These are phyloP conservation scores for Danionella cerebrum DNA, from an alignment of 2,113 vertebrate genomes.

Conservation along the genomic window DNA sequence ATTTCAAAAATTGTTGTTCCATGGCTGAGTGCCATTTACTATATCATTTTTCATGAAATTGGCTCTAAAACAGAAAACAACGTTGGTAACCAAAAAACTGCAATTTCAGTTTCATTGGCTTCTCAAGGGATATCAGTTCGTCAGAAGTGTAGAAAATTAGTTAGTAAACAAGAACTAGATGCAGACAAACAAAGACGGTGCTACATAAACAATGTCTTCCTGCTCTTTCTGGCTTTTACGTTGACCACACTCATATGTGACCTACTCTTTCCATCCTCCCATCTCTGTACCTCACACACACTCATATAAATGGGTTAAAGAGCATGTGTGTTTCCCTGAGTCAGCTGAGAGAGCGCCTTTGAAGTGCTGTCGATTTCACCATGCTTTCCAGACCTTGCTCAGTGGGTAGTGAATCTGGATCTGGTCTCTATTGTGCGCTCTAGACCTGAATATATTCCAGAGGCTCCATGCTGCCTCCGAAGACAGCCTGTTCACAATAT, in stretches of 20 bases:
- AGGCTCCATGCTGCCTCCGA: constrained; percentile 37
- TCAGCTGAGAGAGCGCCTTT: constrained; percentile 26
- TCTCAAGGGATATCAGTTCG: no score
- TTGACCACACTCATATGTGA: neutral
- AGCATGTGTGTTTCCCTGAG: constrained; percentile 13
- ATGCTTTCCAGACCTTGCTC: neutral
- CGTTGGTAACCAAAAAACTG: no score
- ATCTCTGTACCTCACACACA: neutral
- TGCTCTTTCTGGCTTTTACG: neutral
- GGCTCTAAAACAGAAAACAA: no score
- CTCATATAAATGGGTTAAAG: neutral
- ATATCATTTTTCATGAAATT: no score
- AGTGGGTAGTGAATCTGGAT: constrained; percentile 19
- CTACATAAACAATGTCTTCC: no score
- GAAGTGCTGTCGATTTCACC: constrained; percentile 11
- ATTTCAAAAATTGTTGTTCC: no score
- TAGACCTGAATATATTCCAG: constrained; percentile 34
- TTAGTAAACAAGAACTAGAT: no score
- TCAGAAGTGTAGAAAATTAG: no score
- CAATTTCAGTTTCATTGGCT: no score
- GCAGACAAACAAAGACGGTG: no score
- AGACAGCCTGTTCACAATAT: constrained; percentile 41
- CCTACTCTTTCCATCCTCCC: neutral
- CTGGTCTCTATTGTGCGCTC: constrained; percentile 5
- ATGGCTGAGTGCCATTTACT: no score